These are phyloP conservation scores for Todiramphus chloris DNA, from an alignment of 2,113 vertebrate genomes.

Conservation along the genomic window DNA sequence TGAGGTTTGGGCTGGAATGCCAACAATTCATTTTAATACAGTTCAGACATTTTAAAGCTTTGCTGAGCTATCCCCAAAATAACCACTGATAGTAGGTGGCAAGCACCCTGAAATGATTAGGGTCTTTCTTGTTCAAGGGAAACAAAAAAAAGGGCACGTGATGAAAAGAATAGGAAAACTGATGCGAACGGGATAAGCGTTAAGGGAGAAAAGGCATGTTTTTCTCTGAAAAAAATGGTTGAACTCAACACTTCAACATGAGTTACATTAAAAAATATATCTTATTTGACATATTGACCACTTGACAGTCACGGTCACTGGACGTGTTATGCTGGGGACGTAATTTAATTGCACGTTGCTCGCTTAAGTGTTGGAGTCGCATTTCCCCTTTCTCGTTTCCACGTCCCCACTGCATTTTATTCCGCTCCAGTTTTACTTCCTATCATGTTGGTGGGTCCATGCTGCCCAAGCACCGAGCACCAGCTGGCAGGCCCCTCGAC, in stretches of 20 bases:
- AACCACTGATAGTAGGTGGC: conserved; percentile 61
- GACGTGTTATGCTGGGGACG: background rate
- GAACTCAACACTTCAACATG: background rate
- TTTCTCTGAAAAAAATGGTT: background rate
- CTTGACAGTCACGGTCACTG: background rate
- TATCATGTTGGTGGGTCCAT: rapidly evolving
- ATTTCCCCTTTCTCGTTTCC: background rate
- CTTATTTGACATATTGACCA: background rate
- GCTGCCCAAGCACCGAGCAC: background rate
- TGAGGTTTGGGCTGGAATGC: conserved; percentile 68
- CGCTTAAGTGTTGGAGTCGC: background rate
- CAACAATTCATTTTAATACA: conserved; percentile 64
- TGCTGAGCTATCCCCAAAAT: conserved; percentile 48
- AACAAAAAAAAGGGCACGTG: background rate
- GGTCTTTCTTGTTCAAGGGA: background rate
- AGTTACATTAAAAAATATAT: background rate
- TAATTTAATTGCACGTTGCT: background rate
- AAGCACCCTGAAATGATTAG: conserved; percentile 56
- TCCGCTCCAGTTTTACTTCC: background rate
- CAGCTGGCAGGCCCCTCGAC: background rate
- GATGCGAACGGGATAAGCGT: background rate
- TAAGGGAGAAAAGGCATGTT: background rate
- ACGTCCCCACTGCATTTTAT: background rate
- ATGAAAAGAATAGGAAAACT: background rate
- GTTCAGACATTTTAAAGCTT: conserved; percentile 56